A percentile compares a stretch with the other conserved stretches of the same genome.
These are phyloP conservation scores for Rhadina sibilatrix DNA, from an alignment of 2,113 vertebrate genomes.

Conservation along the genomic window DNA sequence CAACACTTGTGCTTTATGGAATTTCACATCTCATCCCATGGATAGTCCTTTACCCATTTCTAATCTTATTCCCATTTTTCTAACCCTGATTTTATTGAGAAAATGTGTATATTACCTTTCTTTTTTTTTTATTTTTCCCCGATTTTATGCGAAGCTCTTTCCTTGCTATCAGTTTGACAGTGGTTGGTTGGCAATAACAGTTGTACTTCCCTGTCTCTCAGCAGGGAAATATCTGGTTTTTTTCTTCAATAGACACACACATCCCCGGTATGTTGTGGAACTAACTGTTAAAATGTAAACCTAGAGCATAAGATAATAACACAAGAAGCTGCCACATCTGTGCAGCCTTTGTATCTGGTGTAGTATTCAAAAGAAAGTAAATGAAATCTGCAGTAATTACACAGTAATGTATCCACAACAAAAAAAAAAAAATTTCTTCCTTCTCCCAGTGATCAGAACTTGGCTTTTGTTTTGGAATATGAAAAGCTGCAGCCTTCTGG, in stretches of 20 bases:
- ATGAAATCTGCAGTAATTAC: slow-evolving; percentile 14
- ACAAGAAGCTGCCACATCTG: neutral
- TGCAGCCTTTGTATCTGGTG: neutral
- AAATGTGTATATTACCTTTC: neutral
- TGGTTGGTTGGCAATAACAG: neutral
- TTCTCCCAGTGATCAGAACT: neutral
- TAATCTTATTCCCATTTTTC: neutral
- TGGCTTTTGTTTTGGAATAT: neutral
- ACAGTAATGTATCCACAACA: slow-evolving; percentile 18
- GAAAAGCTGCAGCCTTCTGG: slow-evolving; percentile 15
- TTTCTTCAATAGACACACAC: neutral
- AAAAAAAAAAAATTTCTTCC: neutral
- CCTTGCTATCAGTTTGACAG: neutral
- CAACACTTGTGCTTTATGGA: slow-evolving; percentile 19
- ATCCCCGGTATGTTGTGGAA: neutral
- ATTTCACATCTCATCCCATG: neutral
- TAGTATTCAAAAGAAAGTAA: neutral
- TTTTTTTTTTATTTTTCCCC: neutral
- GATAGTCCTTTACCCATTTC: neutral
- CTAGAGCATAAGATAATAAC: neutral
- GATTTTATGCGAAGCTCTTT: neutral
- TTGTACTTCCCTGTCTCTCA: neutral
- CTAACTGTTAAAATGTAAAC: neutral
- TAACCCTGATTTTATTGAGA: neutral
- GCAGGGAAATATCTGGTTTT: neutral